Percentiles rank a stretch among this genome's conserved stretches.
Evolutionary conservation across 2,888 invertebrate genomes (phyloP).

Genomic region (Elysia crispata): DNA sequence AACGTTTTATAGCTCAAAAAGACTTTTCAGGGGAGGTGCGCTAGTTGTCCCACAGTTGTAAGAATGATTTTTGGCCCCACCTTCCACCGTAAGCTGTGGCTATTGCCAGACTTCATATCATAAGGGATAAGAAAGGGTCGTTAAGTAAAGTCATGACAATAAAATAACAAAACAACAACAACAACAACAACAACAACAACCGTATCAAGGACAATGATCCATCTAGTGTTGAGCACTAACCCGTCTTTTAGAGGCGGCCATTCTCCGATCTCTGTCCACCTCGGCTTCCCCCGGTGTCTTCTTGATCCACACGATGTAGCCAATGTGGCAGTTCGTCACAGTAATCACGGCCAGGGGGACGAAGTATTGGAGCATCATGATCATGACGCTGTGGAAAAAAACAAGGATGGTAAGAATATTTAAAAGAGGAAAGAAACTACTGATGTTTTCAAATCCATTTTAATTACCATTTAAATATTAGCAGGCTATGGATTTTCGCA

Average conservation of each 20-base stretch:
- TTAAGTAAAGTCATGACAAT: too few relatives aligned
- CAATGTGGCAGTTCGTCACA: constrained; percentile 91
- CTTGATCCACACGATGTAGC: constrained; percentile 91
- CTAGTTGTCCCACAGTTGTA: too few relatives aligned
- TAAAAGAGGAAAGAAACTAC: neutral
- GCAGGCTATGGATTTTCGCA: too few relatives aligned
- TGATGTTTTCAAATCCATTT: too few relatives aligned
- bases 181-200: neutral
- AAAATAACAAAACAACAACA: neutral
- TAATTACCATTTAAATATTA: too few relatives aligned
- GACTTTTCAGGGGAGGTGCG: too few relatives aligned
- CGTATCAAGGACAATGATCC: neutral
- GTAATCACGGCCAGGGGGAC: constrained; percentile 88
- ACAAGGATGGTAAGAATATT: neutral
- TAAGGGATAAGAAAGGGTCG: too few relatives aligned
- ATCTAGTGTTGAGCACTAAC: too few relatives aligned
- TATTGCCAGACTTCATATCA: too few relatives aligned
- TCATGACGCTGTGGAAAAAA: constrained; percentile 79
- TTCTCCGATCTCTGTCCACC: constrained; percentile 87
- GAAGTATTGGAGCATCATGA: constrained; percentile 90
- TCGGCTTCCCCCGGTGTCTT: constrained; percentile 92
- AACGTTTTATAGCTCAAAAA: too few relatives aligned
- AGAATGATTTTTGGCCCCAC: too few relatives aligned
- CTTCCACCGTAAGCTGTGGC: too few relatives aligned
- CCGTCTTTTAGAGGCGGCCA: constrained; percentile 92